Evolutionary conservation across 2,113 vertebrate species (phyloP), one percentile per base, ranked within the genome.

Genomic region (Sorex fumeus): DNA sequence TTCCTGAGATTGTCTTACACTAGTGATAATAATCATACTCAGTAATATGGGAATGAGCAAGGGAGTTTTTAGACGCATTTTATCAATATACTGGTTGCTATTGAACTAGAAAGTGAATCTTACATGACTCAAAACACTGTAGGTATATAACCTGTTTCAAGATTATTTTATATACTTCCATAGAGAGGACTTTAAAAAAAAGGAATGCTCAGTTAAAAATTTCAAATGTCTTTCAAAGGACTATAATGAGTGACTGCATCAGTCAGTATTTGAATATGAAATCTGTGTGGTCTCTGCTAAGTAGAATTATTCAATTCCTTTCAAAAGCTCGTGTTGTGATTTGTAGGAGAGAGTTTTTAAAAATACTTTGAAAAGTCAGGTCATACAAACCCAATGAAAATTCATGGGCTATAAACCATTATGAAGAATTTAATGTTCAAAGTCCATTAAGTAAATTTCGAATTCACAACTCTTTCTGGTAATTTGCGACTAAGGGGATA

Each of bases 191-290:
- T 86, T 91, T 75, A 40, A 40, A 40, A 50, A 50, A n/a, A 87
- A 94, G 8, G 79, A 75, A 85, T 76, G n/a, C n/a, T 78, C n/a
- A 78, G 7, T 78, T n/a, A 91, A 95, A 94, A 90, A 0, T 43
- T 75, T 3, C 53, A 90, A 84, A 93, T 95, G 87, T 45, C 25
- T 75, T 93, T 93, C 79, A 93, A 95, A 95, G 25, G 40, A 6
- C 36, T 90, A 1, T 90, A 78, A 57, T 67, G n/a, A 93, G 81
- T 43, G 67, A 45, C 34, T 82, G 5, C 28, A 87, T 78, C 16
- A 89, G 60, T 79, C 25, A 76, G 25, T 25, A 71, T 84, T 87
- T 76, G 60, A 87, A 6, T 93, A 8, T 81, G 87, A 95, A 96
- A 74, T 66, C 84, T 9, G 28, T 30, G 25, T 30, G 13, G 34